Conservation (phyloP, 1,140 invertebrate species). For the Cydia fagiglandana region DNA sequence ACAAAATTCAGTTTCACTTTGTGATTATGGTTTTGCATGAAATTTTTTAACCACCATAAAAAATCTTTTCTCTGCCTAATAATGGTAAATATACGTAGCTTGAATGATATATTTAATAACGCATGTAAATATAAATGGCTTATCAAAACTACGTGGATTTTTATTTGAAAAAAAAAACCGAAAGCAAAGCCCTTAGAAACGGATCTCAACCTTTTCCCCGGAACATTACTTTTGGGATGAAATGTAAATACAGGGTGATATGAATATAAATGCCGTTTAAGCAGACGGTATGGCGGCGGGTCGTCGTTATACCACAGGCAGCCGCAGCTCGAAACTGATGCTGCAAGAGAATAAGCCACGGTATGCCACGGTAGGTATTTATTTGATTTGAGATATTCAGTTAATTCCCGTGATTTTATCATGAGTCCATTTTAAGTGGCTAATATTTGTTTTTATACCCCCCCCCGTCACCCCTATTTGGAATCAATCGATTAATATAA, state of each 20-base stretch:
- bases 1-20: too few species aligned
- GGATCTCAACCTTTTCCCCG: constrained; percentile 33
- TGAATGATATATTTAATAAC: not conserved
- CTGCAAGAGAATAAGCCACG: not conserved
- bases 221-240: constrained; percentile 48
- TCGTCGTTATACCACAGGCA: constrained; percentile 15
- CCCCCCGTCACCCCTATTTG: too few species aligned
- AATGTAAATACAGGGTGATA: constrained; percentile 58
- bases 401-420: too few species aligned
- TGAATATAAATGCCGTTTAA: constrained; percentile 56
- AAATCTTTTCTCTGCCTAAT: too few species aligned
- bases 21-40: too few species aligned
- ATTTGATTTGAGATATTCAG: not conserved
- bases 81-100: too few species aligned
- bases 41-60: too few species aligned
- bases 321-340: constrained; percentile 1
- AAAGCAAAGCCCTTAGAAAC: constrained; percentile 38
- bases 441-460: too few species aligned
- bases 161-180: constrained; percentile 48
- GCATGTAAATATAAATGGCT: constrained; percentile 21
- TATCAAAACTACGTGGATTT: constrained; percentile 62
- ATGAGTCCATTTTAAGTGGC: too few species aligned
- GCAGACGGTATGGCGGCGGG: constrained; percentile 38
- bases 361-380: constrained; percentile 11
- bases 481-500: too few species aligned